A percentile compares a stretch with the other conserved stretches of the same genome.
phyloP scores from a whole-genome alignment of 2,888 invertebrate species.

The Spicauda simplicius region DNA sequence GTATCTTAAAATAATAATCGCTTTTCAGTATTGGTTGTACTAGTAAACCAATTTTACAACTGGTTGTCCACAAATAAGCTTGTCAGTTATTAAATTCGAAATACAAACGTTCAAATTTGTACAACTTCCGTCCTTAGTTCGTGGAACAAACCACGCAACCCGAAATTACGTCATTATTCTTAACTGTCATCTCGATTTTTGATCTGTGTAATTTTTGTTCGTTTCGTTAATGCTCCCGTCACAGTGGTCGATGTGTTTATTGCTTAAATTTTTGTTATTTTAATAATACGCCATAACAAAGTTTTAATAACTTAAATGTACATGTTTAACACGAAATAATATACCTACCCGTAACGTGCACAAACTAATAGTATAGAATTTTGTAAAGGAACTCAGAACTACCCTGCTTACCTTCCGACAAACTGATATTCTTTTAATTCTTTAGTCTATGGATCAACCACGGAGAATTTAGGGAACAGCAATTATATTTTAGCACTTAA shows the following conservation, averaged over 20 bases:
- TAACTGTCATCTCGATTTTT: conserved; percentile 35
- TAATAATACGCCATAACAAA: not conserved
- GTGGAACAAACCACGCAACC: conserved; percentile 31
- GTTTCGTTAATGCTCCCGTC: conserved; percentile 22
- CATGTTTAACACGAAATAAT: not conserved
- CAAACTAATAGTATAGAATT: not conserved
- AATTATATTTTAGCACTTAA: not conserved
- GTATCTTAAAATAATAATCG: not conserved
- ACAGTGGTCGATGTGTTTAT: conserved; percentile 29
- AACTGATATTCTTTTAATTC: too few relatives aligned
- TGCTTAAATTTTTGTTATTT: conserved; percentile 19
- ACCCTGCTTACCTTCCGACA: too few relatives aligned
- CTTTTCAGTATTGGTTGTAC: not conserved
- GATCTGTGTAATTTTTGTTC: conserved; percentile 34
- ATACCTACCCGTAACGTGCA: too few relatives aligned
- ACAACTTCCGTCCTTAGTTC: conserved; percentile 38
- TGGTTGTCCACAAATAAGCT: conserved; percentile 27
- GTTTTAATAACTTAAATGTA: not conserved
- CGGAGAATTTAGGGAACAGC: too few relatives aligned
- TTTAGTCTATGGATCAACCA: too few relatives aligned
- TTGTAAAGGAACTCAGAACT: not conserved
- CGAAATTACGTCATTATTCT: conserved; percentile 36
- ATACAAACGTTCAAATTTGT: conserved; percentile 43
- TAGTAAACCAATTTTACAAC: conserved; percentile 29
- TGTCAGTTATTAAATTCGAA: conserved; percentile 34